phyloP scores from a whole-genome alignment of 2,113 vertebrate species.

The Toxotes chatareus region DNA sequence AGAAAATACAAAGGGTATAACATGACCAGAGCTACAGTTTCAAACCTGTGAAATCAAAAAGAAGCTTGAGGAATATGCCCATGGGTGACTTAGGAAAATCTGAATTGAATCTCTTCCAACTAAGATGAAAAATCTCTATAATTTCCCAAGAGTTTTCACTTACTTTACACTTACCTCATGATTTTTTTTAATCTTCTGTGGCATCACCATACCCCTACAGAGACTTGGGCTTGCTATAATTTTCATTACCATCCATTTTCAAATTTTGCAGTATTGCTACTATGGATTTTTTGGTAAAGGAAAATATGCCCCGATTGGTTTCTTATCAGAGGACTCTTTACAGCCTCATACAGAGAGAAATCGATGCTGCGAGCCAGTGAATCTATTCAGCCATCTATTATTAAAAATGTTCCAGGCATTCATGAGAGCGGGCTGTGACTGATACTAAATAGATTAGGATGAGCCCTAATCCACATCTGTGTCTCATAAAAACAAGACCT shows the following conservation, averaged over 20 bases:
- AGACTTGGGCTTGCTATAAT: not conserved
- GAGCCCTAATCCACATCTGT: conserved; percentile 36
- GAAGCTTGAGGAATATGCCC: conserved; percentile 28
- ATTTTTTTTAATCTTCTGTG: not conserved
- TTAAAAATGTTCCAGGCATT: conserved; percentile 68
- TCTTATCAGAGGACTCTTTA: conserved; percentile 47
- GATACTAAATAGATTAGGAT: conserved; percentile 60
- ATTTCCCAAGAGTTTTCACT: not conserved
- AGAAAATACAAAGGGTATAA: conserved; percentile 21
- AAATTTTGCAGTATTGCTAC: conserved; percentile 23
- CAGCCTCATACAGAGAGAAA: conserved; percentile 41
- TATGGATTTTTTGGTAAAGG: conserved; percentile 37
- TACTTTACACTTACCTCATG: not conserved
- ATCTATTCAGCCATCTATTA: conserved; percentile 64
- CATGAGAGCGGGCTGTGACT: conserved; percentile 39
- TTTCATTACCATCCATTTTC: conserved; percentile 19
- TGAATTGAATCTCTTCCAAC: conserved; percentile 28
- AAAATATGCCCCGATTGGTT: conserved; percentile 28
- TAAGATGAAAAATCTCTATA: not conserved
- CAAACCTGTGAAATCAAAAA: conserved; percentile 44
- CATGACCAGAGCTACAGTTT: conserved; percentile 14
- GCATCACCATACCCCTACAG: not conserved
- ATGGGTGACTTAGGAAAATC: not conserved
- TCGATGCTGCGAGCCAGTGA: conserved; percentile 51
- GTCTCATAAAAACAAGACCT: conserved; percentile 43